Evolutionary conservation across 2,888 invertebrate genomes (phyloP).

Genomic region (Koerneria pararmatus): DNA sequence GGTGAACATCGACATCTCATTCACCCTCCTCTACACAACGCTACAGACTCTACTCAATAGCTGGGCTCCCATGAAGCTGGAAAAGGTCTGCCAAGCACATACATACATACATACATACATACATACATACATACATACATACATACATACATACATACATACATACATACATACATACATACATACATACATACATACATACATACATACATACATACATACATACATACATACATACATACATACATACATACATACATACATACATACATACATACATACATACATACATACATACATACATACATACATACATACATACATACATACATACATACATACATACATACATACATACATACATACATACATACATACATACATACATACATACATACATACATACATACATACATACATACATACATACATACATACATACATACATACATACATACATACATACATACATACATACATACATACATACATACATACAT

Average conservation of each 20-base stretch:
- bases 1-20: conserved; percentile 64
- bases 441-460: no score
- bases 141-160: conserved; percentile 3
- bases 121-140: conserved; percentile 3
- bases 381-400: no score
- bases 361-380: no score
- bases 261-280: conserved; percentile 3
- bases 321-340: no score
- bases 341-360: no score
- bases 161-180: conserved; percentile 3
- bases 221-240: conserved; percentile 3
- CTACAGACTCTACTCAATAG: conserved; percentile 49
- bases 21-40: conserved; percentile 47
- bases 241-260: conserved; percentile 3
- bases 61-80: conserved; percentile 57
- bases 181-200: conserved; percentile 3
- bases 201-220: conserved; percentile 3
- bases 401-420: no score
- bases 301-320: no score
- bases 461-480: no score
- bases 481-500: no score
- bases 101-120: conserved; percentile 3
- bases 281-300: neutral
- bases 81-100: conserved; percentile 41
- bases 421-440: no score